These are phyloP conservation scores for Catostomus latipinnis DNA, from an alignment of 2,797 vertebrate genomes.

Conservation along the genomic window DNA sequence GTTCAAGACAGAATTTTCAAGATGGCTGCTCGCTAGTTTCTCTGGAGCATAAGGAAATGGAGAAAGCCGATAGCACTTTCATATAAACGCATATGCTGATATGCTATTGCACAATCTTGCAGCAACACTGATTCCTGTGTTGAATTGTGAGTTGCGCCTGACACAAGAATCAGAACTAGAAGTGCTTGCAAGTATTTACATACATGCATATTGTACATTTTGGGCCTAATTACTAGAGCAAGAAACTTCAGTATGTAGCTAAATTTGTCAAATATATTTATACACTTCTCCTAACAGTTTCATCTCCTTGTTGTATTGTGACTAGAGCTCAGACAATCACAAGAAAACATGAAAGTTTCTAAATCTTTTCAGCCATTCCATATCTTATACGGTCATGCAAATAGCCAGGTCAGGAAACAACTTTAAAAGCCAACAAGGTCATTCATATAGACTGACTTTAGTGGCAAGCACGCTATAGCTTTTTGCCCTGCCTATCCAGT, in stretches of 20 bases:
- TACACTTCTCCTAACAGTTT: neutral
- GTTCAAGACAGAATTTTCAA: no score
- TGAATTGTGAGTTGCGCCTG: no score
- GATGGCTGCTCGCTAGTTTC: no score
- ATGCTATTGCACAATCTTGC: no score
- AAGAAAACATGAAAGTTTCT: neutral
- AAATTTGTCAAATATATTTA: neutral
- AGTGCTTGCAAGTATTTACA: neutral
- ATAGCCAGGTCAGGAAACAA: conserved; percentile 1
- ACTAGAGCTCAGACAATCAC: conserved; percentile 5
- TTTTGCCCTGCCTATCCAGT: conserved; percentile 24
- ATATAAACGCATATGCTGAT: no score
- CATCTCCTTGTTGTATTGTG: neutral
- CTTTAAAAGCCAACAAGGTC: conserved; percentile 1
- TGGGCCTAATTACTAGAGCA: neutral
- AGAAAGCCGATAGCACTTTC: no score
- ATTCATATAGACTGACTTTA: conserved; percentile 1
- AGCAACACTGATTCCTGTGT: no score
- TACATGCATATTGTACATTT: neutral
- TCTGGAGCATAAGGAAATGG: no score
- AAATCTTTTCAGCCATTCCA: conserved; percentile 16
- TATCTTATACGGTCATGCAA: conserved; percentile 3
- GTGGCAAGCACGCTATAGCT: conserved; percentile 12
- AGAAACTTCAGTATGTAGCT: neutral
- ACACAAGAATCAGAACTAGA: no score